phyloP scores from a whole-genome alignment of 2,797 vertebrate species.

The Siniperca obscura region DNA sequence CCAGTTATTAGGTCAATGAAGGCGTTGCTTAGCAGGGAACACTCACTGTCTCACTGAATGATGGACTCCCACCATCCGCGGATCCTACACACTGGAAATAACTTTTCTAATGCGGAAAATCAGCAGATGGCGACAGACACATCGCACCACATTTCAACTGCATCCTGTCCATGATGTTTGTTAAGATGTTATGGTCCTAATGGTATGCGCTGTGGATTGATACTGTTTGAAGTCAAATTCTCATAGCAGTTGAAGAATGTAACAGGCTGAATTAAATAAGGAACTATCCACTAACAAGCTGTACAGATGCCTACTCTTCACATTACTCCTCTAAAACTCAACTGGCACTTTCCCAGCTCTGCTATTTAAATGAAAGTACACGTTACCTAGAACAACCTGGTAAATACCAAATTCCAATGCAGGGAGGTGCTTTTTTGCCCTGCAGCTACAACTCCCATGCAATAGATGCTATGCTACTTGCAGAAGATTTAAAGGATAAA shows the following conservation, averaged over 20 bases:
- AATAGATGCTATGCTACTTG: constrained; percentile 63
- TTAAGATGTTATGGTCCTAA: constrained; percentile 18
- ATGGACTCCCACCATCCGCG: constrained; percentile 72
- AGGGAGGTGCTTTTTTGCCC: constrained; percentile 53
- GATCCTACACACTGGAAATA: constrained; percentile 71
- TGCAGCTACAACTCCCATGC: constrained; percentile 50
- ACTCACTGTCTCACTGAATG: constrained; percentile 76
- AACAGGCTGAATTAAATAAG: constrained; percentile 38
- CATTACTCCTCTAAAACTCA: constrained; percentile 29
- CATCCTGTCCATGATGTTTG: constrained; percentile 47
- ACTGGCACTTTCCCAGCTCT: constrained; percentile 25
- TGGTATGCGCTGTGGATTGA: constrained; percentile 25
- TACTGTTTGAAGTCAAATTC: constrained; percentile 27
- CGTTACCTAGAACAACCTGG: constrained; percentile 53
- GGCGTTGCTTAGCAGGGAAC: constrained; percentile 84
- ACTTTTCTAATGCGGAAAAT: constrained; percentile 76
- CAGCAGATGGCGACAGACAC: constrained; percentile 68
- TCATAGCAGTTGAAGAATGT: constrained; percentile 24
- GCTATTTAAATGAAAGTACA: constrained; percentile 38
- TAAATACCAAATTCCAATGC: constrained; percentile 67
- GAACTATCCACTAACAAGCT: constrained; percentile 34
- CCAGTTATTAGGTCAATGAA: constrained; percentile 89
- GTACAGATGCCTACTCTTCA: constrained; percentile 12
- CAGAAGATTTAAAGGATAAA: constrained; percentile 71
- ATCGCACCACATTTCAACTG: constrained; percentile 38